phyloP scores from a whole-genome alignment of 92 coral and sea anemone species.

The Anthopleura xanthogrammica region DNA sequence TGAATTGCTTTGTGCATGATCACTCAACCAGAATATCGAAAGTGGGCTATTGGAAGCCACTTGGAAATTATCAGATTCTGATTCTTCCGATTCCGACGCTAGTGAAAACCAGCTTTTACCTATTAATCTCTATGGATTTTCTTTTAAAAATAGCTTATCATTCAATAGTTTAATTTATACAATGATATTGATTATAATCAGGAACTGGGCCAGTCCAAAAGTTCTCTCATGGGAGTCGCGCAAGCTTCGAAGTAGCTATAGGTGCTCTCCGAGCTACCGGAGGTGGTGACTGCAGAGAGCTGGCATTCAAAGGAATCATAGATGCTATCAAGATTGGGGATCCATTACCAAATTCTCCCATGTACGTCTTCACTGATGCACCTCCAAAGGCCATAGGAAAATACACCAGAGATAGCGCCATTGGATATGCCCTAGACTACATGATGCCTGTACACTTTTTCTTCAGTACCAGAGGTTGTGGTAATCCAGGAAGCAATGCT shows the following conservation, averaged over 20 bases:
- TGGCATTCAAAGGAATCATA: slow-evolving; percentile 53
- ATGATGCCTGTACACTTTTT: background rate
- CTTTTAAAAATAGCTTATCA: too few relatives aligned
- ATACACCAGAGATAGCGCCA: slow-evolving; percentile 49
- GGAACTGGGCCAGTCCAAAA: background rate
- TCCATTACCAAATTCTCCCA: slow-evolving; percentile 45
- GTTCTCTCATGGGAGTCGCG: background rate
- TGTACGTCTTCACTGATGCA: slow-evolving; percentile 69
- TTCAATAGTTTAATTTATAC: too few relatives aligned
- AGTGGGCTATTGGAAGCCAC: too few relatives aligned
- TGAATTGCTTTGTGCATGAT: too few relatives aligned
- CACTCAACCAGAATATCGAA: too few relatives aligned
- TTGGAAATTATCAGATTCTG: too few relatives aligned
- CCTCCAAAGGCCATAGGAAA: slow-evolving; percentile 40
- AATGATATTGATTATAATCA: background rate
- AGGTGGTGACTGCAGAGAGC: slow-evolving; percentile 24
- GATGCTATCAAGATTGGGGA: slow-evolving; percentile 49
- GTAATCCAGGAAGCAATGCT: slow-evolving; percentile 33
- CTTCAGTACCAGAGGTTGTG: slow-evolving; percentile 24
- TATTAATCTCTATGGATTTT: too few relatives aligned
- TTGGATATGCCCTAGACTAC: slow-evolving; percentile 28
- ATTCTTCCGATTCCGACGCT: too few relatives aligned
- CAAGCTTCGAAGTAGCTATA: background rate
- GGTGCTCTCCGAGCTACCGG: background rate
- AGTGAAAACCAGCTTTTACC: too few relatives aligned